Evolutionary conservation across 1,140 invertebrate species (phyloP).

Genomic region (Drosophila trapezifrons): DNA sequence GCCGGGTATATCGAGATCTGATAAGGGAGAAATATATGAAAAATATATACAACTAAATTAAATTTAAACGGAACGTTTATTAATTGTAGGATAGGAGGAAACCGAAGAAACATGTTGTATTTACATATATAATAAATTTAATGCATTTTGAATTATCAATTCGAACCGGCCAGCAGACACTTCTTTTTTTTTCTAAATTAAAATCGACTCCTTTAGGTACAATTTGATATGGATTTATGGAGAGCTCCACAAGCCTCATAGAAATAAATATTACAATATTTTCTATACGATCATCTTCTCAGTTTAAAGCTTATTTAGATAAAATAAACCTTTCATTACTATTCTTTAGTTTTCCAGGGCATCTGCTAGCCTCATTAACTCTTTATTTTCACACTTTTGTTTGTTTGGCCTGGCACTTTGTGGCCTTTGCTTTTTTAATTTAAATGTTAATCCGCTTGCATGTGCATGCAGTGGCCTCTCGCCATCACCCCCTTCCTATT

Average conservation of each 20-base stretch:
- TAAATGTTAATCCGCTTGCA: constrained; percentile 72
- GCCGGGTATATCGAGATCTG: constrained; percentile 6
- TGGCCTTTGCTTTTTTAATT: constrained; percentile 65
- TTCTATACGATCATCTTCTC: background rate
- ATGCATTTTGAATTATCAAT: background rate
- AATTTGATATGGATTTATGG: background rate
- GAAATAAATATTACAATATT: background rate
- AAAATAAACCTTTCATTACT: no score
- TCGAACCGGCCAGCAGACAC: background rate
- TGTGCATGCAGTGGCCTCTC: constrained; percentile 36
- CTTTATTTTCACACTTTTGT: constrained; percentile 1
- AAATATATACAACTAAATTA: background rate
- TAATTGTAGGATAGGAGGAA: no score
- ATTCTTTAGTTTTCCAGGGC: constrained; percentile 1
- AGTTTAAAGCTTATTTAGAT: no score
- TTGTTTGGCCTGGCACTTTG: constrained; percentile 32
- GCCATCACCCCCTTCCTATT: constrained; percentile 3
- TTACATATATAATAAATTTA: background rate
- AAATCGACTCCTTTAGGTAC: background rate
- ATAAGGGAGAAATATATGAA: background rate
- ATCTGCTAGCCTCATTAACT: background rate
- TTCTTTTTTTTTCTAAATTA: background rate
- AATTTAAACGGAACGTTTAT: no score
- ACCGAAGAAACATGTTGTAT: no score
- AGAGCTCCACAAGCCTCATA: no score